Conservation (phyloP, 2,888 invertebrate species). For the Steinernema carpocapsae region DNA sequence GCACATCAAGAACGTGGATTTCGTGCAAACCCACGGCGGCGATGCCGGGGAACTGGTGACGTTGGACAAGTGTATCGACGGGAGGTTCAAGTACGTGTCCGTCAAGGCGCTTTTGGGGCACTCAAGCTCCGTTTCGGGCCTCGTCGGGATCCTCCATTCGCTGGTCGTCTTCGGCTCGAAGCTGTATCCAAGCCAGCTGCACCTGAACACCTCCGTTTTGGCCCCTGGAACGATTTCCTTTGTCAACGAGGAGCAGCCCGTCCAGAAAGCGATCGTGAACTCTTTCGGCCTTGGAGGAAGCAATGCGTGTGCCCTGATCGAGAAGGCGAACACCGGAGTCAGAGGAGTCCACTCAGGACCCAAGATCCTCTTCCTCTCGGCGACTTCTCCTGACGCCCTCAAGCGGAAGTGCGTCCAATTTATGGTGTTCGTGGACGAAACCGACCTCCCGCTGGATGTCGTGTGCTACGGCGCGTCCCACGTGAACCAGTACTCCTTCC, state of each 20-base stretch:
- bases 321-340: conserved; percentile 13
- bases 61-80: conserved; percentile 24
- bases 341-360: conserved; percentile 8
- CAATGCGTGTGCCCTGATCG: conserved; percentile 50
- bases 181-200: neutral
- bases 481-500: conserved; percentile 1
- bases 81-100: conserved; percentile 22
- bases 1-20: neutral
- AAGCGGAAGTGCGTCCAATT: conserved; percentile 21
- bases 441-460: conserved; percentile 5
- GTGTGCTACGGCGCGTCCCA: conserved; percentile 16
- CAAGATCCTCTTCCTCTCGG: conserved; percentile 3
- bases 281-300: conserved; percentile 56
- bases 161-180: conserved; percentile 2
- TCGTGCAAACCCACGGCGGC: conserved; percentile 25
- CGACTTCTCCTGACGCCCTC: neutral
- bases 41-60: neutral
- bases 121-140: conserved; percentile 5
- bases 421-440: conserved; percentile 13
- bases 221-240: conserved; percentile 41
- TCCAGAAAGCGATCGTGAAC: conserved; percentile 47
- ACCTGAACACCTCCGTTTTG: neutral
- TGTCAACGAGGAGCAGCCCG: conserved; percentile 49
- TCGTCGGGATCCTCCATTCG: neutral
- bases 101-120: conserved; percentile 12